phyloP scores from a whole-genome alignment of 1,140 invertebrate species.

The Andrena cerasifolii region DNA sequence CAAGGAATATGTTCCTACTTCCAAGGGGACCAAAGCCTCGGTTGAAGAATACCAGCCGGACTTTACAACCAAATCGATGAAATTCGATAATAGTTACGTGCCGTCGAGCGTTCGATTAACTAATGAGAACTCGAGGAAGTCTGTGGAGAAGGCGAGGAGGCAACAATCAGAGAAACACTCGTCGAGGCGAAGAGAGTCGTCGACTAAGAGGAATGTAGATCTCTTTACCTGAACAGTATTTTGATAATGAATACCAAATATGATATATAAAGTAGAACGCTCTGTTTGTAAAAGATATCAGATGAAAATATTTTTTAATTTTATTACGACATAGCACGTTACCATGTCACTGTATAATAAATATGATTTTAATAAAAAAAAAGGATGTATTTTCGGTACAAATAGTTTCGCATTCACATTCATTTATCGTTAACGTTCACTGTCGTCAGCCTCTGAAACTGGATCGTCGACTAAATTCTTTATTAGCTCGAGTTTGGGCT shows the following conservation, averaged over 20 bases:
- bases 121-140: constrained; percentile 24
- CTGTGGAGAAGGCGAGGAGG: constrained; percentile 4
- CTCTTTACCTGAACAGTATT: constrained; percentile 33
- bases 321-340: background rate
- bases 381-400: constrained; percentile 39
- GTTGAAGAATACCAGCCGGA: constrained; percentile 71
- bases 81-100: constrained; percentile 71
- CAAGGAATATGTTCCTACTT: constrained; percentile 70
- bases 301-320: constrained; percentile 26
- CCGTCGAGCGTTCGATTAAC: constrained; percentile 59
- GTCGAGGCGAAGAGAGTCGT: constrained; percentile 9
- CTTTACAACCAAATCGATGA: constrained; percentile 67
- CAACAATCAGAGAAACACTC: constrained; percentile 13
- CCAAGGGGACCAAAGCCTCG: constrained; percentile 56
- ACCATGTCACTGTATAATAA: constrained; percentile 18
- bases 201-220: constrained; percentile 32
- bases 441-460: constrained; percentile 43
- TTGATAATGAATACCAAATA: background rate
- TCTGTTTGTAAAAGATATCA: constrained; percentile 19
- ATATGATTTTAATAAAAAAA: constrained; percentile 53
- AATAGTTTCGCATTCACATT: constrained; percentile 4
- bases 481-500: constrained; percentile 63
- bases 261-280: background rate
- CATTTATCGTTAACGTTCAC: constrained; percentile 9
- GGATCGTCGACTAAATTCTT: constrained; percentile 75